phyloP scores from a whole-genome alignment of 2,797 vertebrate genomes.

The Aselliscus stoliczkanus region DNA sequence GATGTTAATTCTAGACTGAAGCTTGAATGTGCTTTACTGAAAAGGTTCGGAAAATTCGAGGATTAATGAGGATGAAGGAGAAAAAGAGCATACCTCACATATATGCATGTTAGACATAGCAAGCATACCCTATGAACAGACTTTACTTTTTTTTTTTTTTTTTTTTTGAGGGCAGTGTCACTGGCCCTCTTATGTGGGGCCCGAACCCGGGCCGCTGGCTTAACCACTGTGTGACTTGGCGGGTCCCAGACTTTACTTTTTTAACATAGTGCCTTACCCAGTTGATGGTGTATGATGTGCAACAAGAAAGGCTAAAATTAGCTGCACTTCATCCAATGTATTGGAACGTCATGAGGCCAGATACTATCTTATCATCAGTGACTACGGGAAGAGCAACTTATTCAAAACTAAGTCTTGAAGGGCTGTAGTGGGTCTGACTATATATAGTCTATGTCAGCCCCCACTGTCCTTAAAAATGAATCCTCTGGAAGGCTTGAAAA shows the following conservation, averaged over 20 bases:
- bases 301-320: neutral
- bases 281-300: neutral
- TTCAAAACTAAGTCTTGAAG: constrained; percentile 11
- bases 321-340: neutral
- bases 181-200: too few species aligned
- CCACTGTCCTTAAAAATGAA: neutral
- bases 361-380: constrained; percentile 12
- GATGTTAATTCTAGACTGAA: constrained; percentile 54
- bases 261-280: neutral
- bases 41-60: constrained; percentile 47
- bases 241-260: neutral
- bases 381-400: neutral
- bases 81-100: neutral
- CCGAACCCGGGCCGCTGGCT: too few species aligned
- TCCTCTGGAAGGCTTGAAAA: neutral
- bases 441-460: neutral
- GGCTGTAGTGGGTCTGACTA: neutral
- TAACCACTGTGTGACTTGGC: too few species aligned
- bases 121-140: neutral
- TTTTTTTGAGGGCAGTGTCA: too few species aligned
- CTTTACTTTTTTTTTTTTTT: neutral
- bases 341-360: neutral
- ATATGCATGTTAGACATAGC: neutral
- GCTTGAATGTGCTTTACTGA: constrained; percentile 5
- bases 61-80: neutral